phyloP scores from a whole-genome alignment of 2,797 vertebrate species.

The Loris lydekkerianus region DNA sequence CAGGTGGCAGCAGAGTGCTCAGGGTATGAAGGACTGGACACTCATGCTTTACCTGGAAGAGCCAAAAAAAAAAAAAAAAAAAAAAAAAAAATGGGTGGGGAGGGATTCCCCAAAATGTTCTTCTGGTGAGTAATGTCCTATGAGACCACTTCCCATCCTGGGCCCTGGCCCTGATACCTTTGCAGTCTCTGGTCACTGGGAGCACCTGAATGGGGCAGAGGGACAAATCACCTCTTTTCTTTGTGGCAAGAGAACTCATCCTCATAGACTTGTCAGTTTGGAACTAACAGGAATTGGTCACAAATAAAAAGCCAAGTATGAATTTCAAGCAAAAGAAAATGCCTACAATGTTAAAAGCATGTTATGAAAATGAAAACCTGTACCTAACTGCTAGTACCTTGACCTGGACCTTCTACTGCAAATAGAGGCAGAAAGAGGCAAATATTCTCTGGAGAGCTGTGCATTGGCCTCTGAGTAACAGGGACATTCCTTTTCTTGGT shows the following conservation, averaged over 20 bases:
- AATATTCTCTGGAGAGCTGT: too few species aligned
- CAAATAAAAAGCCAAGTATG: neutral
- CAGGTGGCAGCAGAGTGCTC: neutral
- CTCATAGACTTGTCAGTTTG: neutral
- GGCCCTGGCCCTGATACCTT: too few species aligned
- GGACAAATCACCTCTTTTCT: neutral
- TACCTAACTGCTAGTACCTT: rapidly evolving
- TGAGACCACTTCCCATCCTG: neutral
- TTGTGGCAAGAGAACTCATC: neutral
- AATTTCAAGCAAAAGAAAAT: neutral
- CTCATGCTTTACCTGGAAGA: neutral
- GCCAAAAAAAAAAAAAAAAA: neutral
- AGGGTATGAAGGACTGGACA: too few species aligned
- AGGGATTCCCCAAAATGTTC: neutral
- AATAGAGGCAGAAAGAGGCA: too few species aligned
- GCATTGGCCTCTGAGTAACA: too few species aligned
- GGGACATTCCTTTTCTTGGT: too few species aligned
- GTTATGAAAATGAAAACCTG: neutral
- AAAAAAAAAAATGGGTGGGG: too few species aligned
- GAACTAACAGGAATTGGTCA: neutral
- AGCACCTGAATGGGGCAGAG: neutral
- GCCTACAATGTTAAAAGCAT: neutral
- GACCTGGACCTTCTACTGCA: neutral
- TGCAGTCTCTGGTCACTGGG: neutral
- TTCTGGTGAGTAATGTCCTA: neutral